Evolutionary conservation across 2,797 vertebrate genomes (phyloP).

Genomic region (Diplodus sargus): DNA sequence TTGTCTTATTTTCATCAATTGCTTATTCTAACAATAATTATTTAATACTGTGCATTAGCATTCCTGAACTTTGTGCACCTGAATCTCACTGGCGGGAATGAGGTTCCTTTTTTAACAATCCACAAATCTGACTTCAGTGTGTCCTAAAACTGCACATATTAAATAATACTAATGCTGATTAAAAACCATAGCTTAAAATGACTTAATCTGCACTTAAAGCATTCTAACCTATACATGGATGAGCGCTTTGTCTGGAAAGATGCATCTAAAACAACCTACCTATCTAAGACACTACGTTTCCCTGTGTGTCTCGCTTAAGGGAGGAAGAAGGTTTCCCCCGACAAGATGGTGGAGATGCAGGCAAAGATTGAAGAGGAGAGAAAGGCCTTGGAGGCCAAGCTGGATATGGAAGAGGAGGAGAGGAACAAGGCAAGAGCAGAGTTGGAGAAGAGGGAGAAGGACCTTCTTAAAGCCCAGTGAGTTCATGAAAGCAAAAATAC

Average conservation of each 20-base stretch:
- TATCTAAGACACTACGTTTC: constrained; percentile 11
- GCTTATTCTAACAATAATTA: constrained; percentile 42
- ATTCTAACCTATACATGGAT: constrained; percentile 10
- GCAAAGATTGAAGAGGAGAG: constrained; percentile 98
- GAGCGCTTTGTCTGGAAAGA: neutral
- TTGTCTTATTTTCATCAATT: constrained; percentile 6
- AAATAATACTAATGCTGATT: constrained; percentile 43
- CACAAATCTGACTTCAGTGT: neutral
- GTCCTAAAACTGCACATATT: constrained; percentile 25
- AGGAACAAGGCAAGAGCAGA: constrained; percentile 98
- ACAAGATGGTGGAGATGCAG: constrained; percentile 99
- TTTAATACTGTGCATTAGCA: constrained; percentile 37
- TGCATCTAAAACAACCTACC: neutral
- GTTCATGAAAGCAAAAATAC: constrained; percentile 62
- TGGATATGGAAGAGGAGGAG: constrained; percentile 99
- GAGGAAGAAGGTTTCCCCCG: constrained; percentile 97
- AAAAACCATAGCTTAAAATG: neutral
- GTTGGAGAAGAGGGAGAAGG: constrained; percentile 97
- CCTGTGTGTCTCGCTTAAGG: constrained; percentile 78
- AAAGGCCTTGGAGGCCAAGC: constrained; percentile 96
- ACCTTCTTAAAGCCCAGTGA: constrained; percentile 98
- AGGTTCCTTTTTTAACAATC: neutral
- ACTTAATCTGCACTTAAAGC: constrained; percentile 18
- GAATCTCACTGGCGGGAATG: neutral
- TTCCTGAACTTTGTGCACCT: constrained; percentile 7